Conservation (phyloP, 1,140 invertebrate genomes). For the Piezodorus guildinii region DNA sequence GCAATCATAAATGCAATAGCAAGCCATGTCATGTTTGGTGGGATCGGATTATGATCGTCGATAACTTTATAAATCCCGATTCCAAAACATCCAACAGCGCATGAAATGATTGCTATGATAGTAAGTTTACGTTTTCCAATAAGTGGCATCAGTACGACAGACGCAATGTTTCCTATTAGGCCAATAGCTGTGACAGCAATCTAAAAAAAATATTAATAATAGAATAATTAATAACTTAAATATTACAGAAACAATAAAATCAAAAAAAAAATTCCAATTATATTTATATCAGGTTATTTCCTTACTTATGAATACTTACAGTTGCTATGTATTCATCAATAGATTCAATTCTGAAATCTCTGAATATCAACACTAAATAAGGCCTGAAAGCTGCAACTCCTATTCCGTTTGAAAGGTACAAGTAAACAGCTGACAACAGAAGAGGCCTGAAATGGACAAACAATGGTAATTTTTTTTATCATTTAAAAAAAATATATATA, state of each 20-base stretch:
- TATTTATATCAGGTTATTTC: not conserved
- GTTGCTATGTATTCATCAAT: conserved; percentile 35
- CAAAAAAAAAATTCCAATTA: too few species aligned
- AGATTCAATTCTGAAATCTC: conserved; percentile 34
- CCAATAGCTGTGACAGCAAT: not conserved
- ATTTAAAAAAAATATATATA: too few species aligned
- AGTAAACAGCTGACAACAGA: conserved; percentile 35
- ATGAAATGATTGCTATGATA: not conserved
- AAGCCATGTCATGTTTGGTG: conserved; percentile 21
- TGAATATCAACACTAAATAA: conserved; percentile 42
- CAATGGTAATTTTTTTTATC: too few species aligned
- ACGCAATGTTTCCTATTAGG: not conserved
- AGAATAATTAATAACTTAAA: too few species aligned
- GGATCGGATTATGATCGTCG: not conserved
- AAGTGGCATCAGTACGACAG: not conserved
- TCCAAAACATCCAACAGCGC: not conserved
- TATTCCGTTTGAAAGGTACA: conserved; percentile 37
- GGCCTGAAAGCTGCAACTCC: conserved; percentile 42
- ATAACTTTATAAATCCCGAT: not conserved
- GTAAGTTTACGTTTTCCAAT: not conserved
- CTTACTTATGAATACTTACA: conserved; percentile 28
- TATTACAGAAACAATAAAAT: too few species aligned
- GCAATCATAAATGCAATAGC: conserved; percentile 25
- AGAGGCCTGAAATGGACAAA: conserved; percentile 32
- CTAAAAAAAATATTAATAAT: not conserved